Evolutionary conservation across 2,888 invertebrate species (phyloP).

Genomic region (Eurois occulta): DNA sequence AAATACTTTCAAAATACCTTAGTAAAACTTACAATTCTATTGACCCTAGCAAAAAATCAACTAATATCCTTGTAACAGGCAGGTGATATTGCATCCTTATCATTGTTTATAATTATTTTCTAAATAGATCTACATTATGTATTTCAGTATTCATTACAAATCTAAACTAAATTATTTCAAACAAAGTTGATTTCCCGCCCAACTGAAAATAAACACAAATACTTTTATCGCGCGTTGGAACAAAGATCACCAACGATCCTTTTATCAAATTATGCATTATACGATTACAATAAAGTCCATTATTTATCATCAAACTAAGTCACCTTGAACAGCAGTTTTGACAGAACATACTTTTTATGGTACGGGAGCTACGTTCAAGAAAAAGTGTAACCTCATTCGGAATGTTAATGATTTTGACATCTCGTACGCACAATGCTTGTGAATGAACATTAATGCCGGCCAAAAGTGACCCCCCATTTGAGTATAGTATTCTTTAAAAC

Average conservation of each 20-base stretch:
- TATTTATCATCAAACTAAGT: conserved; percentile 27
- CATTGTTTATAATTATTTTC: not conserved
- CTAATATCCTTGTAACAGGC: not conserved
- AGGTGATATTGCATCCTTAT: not conserved
- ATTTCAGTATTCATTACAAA: not conserved
- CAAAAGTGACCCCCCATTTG: conserved; percentile 9
- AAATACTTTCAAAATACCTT: not conserved
- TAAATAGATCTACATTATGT: not conserved
- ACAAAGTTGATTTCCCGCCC: conserved; percentile 39
- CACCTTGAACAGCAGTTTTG: conserved; percentile 42
- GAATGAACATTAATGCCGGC: conserved; percentile 45
- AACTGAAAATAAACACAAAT: conserved; percentile 26
- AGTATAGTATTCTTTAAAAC: not conserved
- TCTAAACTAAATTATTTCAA: conserved; percentile 22
- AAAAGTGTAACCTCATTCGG: conserved; percentile 37
- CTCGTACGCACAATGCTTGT: conserved; percentile 42
- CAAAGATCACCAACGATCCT: conserved; percentile 23
- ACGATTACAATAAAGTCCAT: not conserved
- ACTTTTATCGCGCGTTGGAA: conserved; percentile 9
- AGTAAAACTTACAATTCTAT: not conserved
- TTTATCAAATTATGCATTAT: not conserved
- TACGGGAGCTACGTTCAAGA: conserved; percentile 5
- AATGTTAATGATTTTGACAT: conserved; percentile 52
- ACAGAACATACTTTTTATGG: conserved; percentile 21
- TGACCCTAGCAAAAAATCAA: not conserved